These are phyloP conservation scores for Halichoeres trimaculatus DNA, from an alignment of 2,113 vertebrate genomes.

Conservation along the genomic window DNA sequence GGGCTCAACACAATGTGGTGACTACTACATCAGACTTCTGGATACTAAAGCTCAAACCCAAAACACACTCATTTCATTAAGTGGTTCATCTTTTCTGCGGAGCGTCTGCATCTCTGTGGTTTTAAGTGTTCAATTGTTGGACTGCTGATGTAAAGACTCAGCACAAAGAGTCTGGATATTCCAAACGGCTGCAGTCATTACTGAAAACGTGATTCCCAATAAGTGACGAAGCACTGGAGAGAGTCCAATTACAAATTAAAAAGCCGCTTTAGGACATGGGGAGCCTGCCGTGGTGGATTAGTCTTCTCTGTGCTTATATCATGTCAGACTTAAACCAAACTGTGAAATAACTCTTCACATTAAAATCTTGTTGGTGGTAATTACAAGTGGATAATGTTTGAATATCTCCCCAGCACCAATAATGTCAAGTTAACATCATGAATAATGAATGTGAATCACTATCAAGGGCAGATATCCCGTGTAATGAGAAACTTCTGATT, in stretches of 20 bases:
- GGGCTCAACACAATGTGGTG: no score
- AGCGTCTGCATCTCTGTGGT: neutral
- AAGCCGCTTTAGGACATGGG: constrained; percentile 10
- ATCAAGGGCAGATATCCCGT: neutral
- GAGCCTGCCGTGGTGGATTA: neutral
- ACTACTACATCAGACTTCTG: no score
- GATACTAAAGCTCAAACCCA: neutral
- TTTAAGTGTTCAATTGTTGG: neutral
- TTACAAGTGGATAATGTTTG: constrained; percentile 18
- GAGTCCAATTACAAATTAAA: constrained; percentile 11
- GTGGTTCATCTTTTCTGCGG: neutral
- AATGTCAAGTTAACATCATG: constrained; percentile 10
- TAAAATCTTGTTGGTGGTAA: constrained; percentile 17
- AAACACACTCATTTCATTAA: neutral
- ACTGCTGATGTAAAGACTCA: neutral
- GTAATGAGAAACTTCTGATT: neutral
- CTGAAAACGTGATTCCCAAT: constrained; percentile 1
- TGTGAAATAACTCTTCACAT: constrained; percentile 14
- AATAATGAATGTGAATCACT: constrained; percentile 13
- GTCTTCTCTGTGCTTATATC: constrained; percentile 14
- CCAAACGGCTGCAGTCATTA: constrained; percentile 2
- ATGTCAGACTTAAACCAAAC: constrained; percentile 2
- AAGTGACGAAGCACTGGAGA: constrained; percentile 2
- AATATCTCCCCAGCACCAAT: constrained; percentile 8
- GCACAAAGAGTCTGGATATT: neutral